Base-by-base conservation (phyloP, 2,113 vertebrate genomes). In the Ornithorhynchus anatinus region DNA sequence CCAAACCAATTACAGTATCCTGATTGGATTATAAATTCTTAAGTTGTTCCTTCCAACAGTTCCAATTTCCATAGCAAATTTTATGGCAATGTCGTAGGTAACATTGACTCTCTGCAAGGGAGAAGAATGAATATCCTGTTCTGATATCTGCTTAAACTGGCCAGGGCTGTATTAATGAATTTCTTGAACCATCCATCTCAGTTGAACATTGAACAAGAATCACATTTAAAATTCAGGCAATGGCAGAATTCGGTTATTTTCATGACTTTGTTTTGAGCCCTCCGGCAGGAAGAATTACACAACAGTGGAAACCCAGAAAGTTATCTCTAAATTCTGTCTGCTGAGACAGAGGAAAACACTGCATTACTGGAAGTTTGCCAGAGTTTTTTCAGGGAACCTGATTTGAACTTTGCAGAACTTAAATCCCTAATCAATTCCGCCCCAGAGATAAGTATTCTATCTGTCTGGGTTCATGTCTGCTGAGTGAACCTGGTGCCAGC, bases 1-100 rank as follows among this genome's bases (percentile, higher is more conserved):
- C 59, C 16, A 87, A 53, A 12, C 61, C 44, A 82, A 45, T 81
- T 81, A 84, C 72, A 83, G 68, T 78, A 42, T 50, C 42, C 57
- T 48, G 48, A 83, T 75, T 52, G 76, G 51, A 81, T 74, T 39
- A 76, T 33, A 47, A 81, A 87, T 84, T 78, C 56, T 78, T 70
- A 76, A 63, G 62, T 71, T 6, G 54, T 54, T 33, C 74, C 65
- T 29, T 63, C 59, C 65, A 53, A 42, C 53, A 43, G 62, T 78
- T 50, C 62, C 36, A 43, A 79, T 57, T 75, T 35, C 10, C 35
- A 39, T n/a, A 52, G 58, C 59, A 56, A 68, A 79, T 81, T 74
- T 57, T 62, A 51, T 76, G 45, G 64, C 74, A 67, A 44, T 64
- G 37, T 15, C 16, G 14, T 32, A 40, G 47, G 75, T 71, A 11